These are phyloP conservation scores for Sterrhoptilus dennistouni DNA, from an alignment of 2,113 vertebrate species.

Conservation along the genomic window DNA sequence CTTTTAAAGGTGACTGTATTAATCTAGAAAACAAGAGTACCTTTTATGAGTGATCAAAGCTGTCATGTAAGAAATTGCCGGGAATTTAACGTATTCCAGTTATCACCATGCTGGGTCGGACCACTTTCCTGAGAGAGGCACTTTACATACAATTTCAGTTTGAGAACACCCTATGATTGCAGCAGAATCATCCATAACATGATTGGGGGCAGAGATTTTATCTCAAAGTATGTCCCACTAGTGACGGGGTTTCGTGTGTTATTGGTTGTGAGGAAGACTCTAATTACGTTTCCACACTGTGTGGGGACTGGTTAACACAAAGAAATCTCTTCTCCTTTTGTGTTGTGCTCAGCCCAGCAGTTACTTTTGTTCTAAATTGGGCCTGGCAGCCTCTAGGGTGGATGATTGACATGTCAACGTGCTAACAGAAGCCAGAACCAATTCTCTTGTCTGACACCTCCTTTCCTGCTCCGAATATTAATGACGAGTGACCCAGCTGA, in stretches of 20 bases:
- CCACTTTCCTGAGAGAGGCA: neutral
- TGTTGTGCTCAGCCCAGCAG: constrained; percentile 30
- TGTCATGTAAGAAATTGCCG: constrained; percentile 19
- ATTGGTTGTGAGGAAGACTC: neutral
- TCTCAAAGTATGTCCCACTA: neutral
- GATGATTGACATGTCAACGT: constrained; percentile 33
- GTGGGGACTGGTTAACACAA: constrained; percentile 35
- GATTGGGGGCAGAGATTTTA: constrained; percentile 10
- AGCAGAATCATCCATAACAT: neutral
- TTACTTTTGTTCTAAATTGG: constrained; percentile 55
- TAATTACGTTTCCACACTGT: neutral
- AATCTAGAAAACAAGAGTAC: neutral
- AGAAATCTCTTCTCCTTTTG: constrained; percentile 31
- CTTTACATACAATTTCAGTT: neutral
- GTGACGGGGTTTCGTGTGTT: neutral
- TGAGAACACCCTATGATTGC: neutral
- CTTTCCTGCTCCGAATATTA: constrained; percentile 2
- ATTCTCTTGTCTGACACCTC: constrained; percentile 39
- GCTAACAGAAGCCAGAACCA: constrained; percentile 47
- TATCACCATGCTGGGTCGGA: neutral
- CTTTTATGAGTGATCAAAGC: constrained; percentile 33
- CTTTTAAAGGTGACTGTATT: neutral
- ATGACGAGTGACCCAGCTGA: constrained; percentile 22
- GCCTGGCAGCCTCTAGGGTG: constrained; percentile 41
- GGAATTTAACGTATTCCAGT: neutral